phyloP scores from a whole-genome alignment of 2,797 vertebrate species.

The Falco peregrinus region DNA sequence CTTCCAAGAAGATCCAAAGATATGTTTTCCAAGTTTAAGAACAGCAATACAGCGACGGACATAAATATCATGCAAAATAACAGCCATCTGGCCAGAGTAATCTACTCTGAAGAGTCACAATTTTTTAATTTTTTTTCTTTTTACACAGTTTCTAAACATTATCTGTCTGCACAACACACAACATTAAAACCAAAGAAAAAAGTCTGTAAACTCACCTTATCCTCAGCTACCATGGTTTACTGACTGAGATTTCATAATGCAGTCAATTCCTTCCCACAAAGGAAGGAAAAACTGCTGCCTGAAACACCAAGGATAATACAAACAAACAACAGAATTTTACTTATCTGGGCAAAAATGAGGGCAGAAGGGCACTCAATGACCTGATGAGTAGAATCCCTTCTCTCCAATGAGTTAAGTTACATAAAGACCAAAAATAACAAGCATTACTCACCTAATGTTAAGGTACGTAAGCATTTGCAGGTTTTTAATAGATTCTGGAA shows the following conservation, averaged over 20 bases:
- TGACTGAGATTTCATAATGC: background rate
- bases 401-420: background rate
- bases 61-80: background rate
- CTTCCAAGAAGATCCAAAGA: background rate
- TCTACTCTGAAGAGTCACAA: background rate
- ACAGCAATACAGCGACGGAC: background rate
- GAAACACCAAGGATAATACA: background rate
- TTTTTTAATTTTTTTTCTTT: too few relatives aligned
- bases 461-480: constrained; percentile 97
- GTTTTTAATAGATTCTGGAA: constrained; percentile 97
- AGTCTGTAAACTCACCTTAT: background rate
- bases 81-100: background rate
- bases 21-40: background rate
- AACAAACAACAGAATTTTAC: background rate
- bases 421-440: background rate
- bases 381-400: background rate
- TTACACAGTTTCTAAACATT: background rate
- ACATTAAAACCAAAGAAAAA: background rate
- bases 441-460: constrained; percentile 85
- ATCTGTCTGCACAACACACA: background rate
- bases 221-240: background rate
- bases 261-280: background rate
- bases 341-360: background rate
- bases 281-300: background rate
- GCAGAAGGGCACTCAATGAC: background rate